Evolutionary conservation across 1,140 invertebrate genomes (phyloP), one percentile per base, ranked within the genome.

Genomic region (Myzus persicae): DNA sequence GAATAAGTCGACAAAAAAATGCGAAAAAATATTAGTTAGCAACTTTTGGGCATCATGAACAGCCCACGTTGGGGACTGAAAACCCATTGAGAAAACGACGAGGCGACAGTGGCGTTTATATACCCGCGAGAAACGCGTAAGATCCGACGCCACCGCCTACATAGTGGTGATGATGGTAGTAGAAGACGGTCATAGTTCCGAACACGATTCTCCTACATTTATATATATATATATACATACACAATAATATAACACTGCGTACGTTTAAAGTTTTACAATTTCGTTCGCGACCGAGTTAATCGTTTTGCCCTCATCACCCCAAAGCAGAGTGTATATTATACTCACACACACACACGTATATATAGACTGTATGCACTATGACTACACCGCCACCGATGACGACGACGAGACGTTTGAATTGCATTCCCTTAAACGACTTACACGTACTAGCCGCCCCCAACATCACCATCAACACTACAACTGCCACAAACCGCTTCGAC

Each of bases 201-300:
- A 76, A 76, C 59, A 76, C 31, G 59, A 36, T 76, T 76, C 59
- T n/a, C 59, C 31, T 18, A 87, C 81, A 40, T 40, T 82, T 82
- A 82, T 82, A 82, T n/a, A 38, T 82, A 81, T 42, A 46, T 24
- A 84, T 31, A 85, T 85, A 85, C 4, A n/a, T 44, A 44, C 24
- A 42, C 40, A 26, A 40, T 26, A 85, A 26, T 88, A 48, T 46
- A 88, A 46, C 44, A 6, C 44, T 36, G 44, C 48, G 48, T 51
- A 26, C 88, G 51, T 90, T 90, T 59, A 90, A 90, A 90, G 89
- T 90, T 90, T 90, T 90, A 90, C 89, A 59, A 90, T 90, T 90
- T 90, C 54, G 38, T 42, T 42, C 51, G 38, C 51, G 89, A 90
- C 89, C 24, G 54, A 90, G 89, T 90, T 67, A 90, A 90, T 59